These are phyloP conservation scores for Cetoscarus ocellatus DNA, from an alignment of 2,797 vertebrate species.

Conservation along the genomic window DNA sequence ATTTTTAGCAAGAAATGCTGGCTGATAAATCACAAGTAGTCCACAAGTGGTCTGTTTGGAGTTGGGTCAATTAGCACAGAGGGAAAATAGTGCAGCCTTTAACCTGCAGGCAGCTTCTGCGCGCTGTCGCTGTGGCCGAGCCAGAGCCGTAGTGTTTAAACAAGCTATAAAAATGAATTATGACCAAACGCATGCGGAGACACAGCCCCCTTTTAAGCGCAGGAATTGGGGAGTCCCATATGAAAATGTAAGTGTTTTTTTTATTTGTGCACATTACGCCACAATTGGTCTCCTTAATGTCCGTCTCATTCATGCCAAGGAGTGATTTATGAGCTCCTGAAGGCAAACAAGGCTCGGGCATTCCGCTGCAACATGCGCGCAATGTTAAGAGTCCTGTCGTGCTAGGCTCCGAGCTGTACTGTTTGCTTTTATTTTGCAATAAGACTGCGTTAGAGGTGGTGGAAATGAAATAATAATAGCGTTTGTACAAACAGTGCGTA, in stretches of 20 bases:
- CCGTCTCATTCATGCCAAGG: constrained; percentile 96
- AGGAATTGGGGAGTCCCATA: constrained; percentile 74
- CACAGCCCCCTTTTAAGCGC: constrained; percentile 67
- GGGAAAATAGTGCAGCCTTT: constrained; percentile 42
- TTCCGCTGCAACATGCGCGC: constrained; percentile 75
- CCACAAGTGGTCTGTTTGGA: constrained; percentile 47
- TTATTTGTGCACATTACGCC: constrained; percentile 92
- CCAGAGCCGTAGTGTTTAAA: constrained; percentile 75
- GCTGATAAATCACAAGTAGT: constrained; percentile 36
- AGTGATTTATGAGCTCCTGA: constrained; percentile 98
- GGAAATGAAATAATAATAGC: constrained; percentile 32
- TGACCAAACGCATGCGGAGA: constrained; percentile 73
- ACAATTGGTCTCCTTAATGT: constrained; percentile 97
- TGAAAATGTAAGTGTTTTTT: constrained; percentile 82
- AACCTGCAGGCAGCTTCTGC: constrained; percentile 50
- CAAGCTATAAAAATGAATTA: constrained; percentile 87
- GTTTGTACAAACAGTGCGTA: background rate
- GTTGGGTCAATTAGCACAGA: constrained; percentile 38
- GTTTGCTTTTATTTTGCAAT: constrained; percentile 37
- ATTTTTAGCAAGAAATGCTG: constrained; percentile 31
- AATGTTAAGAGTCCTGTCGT: constrained; percentile 61
- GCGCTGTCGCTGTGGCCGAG: constrained; percentile 53
- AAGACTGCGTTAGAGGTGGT: constrained; percentile 25
- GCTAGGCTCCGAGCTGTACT: constrained; percentile 38
- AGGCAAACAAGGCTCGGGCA: constrained; percentile 80